A percentile compares a stretch with the other conserved stretches of the same genome.
These are phyloP conservation scores for Pseudomyrmex pallidus DNA, from an alignment of 1,140 invertebrate genomes.

Conservation along the genomic window DNA sequence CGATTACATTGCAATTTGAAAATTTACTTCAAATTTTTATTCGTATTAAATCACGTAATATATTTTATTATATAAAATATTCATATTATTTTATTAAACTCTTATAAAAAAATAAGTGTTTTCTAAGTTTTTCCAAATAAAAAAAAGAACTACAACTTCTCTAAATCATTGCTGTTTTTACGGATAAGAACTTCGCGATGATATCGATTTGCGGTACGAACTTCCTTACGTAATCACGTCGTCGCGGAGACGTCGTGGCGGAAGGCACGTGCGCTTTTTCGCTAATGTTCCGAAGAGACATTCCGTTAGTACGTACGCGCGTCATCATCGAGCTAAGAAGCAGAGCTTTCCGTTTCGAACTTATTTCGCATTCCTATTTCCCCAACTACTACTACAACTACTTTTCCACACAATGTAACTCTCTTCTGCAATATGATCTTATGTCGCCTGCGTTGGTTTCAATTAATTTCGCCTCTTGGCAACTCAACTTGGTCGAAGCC, in stretches of 20 bases:
- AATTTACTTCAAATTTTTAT: not conserved
- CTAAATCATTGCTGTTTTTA: not conserved
- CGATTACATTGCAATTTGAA: not conserved
- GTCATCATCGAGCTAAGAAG: not conserved
- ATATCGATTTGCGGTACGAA: conserved; percentile 36
- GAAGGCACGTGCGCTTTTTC: conserved; percentile 26
- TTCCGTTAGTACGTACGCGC: not conserved
- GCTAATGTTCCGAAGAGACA: conserved; percentile 6
- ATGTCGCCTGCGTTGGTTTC: not conserved
- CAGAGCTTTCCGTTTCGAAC: conserved; percentile 4
- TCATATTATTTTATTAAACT: not conserved
- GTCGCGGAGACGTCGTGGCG: not conserved
- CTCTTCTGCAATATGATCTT: not conserved
- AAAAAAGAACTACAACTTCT: not conserved
- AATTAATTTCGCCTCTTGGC: conserved; percentile 65
- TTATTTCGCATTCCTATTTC: conserved; percentile 12
- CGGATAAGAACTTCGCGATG: not conserved
- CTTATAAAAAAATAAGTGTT: not conserved
- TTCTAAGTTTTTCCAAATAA: not conserved
- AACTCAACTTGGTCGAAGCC: conserved; percentile 41
- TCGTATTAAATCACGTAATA: not conserved
- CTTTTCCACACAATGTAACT: not conserved
- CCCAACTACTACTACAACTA: not conserved
- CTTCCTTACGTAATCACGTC: conserved; percentile 33
- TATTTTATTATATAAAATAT: not conserved